A percentile compares a stretch with the other conserved stretches of the same genome.
Evolutionary conservation across 2,113 vertebrate genomes (phyloP).

Genomic region (Meleagris gallopavo): DNA sequence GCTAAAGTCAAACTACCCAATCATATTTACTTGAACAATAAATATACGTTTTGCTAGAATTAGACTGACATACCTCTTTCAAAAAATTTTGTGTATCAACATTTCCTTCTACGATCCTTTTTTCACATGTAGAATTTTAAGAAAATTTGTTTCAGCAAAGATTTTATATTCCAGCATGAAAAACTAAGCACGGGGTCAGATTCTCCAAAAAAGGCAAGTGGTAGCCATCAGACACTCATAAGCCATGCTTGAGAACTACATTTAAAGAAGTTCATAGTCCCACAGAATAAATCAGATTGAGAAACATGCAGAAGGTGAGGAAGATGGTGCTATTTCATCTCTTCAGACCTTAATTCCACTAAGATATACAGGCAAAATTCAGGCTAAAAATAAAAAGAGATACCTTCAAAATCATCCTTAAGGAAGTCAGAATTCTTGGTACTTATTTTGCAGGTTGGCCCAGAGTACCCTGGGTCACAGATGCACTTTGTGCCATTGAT

Average conservation of each 20-base stretch:
- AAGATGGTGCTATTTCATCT: not conserved
- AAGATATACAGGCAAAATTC: not conserved
- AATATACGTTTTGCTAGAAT: not conserved
- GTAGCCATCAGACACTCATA: not conserved
- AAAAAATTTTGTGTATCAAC: not conserved
- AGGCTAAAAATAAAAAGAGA: not conserved
- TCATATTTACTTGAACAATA: not conserved
- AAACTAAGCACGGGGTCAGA: not conserved
- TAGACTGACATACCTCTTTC: not conserved
- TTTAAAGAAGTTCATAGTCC: not conserved
- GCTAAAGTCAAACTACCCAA: not conserved
- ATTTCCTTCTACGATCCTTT: not conserved
- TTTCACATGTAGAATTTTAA: not conserved
- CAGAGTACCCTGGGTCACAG: slow-evolving; percentile 92
- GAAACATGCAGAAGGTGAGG: not conserved
- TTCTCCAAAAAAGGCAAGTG: not conserved
- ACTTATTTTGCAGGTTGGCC: slow-evolving; percentile 89
- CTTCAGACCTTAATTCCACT: not conserved
- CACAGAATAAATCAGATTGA: not conserved
- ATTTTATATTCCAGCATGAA: not conserved
- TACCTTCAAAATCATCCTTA: slow-evolving; percentile 99
- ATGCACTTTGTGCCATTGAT: slow-evolving; percentile 89
- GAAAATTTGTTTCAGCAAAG: not conserved
- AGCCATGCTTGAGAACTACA: not conserved
- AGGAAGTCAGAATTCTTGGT: slow-evolving; percentile 94